A percentile compares a stretch with the other conserved stretches of the same genome.
Conservation (phyloP, 2,888 invertebrate genomes). For the Frankliniella fusca region DNA sequence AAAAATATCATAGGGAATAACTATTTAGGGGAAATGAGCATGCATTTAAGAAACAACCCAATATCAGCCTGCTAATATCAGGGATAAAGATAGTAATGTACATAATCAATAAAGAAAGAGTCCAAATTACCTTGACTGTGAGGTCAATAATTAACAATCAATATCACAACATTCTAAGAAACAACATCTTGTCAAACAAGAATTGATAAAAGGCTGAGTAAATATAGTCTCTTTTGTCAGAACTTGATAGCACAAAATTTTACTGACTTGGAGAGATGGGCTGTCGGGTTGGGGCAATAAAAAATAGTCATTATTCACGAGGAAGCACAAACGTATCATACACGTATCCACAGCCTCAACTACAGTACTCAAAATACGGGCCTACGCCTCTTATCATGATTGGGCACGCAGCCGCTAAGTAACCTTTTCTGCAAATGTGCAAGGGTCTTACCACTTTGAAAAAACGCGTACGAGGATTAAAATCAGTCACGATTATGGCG, state of each 20-base stretch:
- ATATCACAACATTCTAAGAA: not conserved
- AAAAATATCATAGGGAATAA: not conserved
- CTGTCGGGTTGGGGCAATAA: no score
- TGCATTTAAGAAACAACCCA: not conserved
- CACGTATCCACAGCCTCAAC: no score
- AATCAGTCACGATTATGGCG: no score
- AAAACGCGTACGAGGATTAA: no score
- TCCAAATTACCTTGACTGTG: not conserved
- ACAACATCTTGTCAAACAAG: not conserved
- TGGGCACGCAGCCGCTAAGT: no score
- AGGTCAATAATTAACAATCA: not conserved
- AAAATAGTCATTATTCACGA: no score
- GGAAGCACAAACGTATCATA: no score
- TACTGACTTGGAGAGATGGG: no score
- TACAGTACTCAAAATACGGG: no score
- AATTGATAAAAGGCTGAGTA: not conserved
- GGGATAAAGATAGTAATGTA: not conserved
- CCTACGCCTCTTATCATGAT: no score
- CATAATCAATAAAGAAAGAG: not conserved
- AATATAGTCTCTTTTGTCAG: not conserved
- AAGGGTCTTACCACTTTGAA: no score
- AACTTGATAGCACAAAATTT: not conserved
- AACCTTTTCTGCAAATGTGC: no score
- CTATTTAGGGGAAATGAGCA: not conserved
- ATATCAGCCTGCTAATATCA: conserved; percentile 14